Evolutionary conservation across 2,888 invertebrate genomes (phyloP), one percentile per base, ranked within the genome.

Genomic region (Phrixothrix hirtus): DNA sequence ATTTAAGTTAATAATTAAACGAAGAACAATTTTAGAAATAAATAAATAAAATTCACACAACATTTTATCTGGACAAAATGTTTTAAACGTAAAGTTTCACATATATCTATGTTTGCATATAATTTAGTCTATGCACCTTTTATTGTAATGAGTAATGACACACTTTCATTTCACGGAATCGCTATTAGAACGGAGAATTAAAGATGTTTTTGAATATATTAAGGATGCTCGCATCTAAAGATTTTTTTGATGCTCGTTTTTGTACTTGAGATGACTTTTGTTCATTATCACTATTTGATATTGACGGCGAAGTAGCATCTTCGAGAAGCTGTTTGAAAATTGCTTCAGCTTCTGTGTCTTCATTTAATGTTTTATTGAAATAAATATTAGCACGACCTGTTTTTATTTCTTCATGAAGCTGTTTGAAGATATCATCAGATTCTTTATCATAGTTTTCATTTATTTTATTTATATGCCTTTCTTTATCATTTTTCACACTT

Each of bases 161-260:
- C n/a, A n/a, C n/a, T 46, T 45, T 11, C 31, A 17, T 1, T 41
- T 26, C 6, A 37, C 27, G 21, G 44, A 29, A 44, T n/a, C n/a
- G n/a, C n/a, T 44, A 41, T 37, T 46, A 50, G 38, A 68, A 67
- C 43, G 71, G 71, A n/a, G 70, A 64, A 54, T 64, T 69, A 55
- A 74, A 74, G 52, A 74, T 71, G 48, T 71, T 70, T 41, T 68
- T 63, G n/a, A 75, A 55, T 26, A 73, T 66, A 26, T 72, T 68
- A 16, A 76, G 60, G 31, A 75, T 64, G 50, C 67, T 71, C 2
- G 67, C 56, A 49, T 74, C 72, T 2, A 71, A 60, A 15, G 67
- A 62, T 42, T 67, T 67, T n/a, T 68, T 63, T 3, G 67, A 61
- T 37, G 72, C 73, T 6, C 31, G 11, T 43, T 31, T 27, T 11